These are phyloP conservation scores for Acanthoscelides obtectus DNA, from an alignment of 2,888 invertebrate genomes.

Conservation along the genomic window DNA sequence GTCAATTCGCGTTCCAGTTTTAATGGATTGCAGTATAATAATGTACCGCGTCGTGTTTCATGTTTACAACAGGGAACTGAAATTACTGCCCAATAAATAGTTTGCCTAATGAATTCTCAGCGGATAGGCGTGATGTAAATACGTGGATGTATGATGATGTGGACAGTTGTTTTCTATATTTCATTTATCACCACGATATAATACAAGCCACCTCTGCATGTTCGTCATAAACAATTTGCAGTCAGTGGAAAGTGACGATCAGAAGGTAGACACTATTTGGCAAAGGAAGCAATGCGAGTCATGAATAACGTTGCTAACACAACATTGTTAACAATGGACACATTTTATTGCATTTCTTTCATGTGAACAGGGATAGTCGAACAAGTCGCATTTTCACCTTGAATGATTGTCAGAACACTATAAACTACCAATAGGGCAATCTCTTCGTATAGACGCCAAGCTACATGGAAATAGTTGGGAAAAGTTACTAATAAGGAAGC, in stretches of 20 bases:
- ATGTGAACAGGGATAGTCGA: too few species aligned
- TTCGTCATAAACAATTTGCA: not conserved
- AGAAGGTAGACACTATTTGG: too few species aligned
- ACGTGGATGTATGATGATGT: not conserved
- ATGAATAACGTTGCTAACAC: too few species aligned
- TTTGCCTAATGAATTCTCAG: not conserved
- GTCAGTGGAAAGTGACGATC: not conserved
- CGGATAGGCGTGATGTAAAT: not conserved
- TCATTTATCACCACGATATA: not conserved
- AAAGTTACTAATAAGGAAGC: too few species aligned
- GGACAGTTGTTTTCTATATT: not conserved
- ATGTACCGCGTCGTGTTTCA: not conserved
- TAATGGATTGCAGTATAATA: not conserved
- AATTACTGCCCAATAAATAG: not conserved
- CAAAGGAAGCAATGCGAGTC: too few species aligned
- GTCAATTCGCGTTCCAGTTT: not conserved
- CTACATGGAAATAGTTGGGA: too few species aligned
- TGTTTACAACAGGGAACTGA: not conserved
- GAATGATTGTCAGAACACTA: too few species aligned
- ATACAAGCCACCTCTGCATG: not conserved
- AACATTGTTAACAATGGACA: too few species aligned
- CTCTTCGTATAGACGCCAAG: too few species aligned
- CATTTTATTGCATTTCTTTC: too few species aligned
- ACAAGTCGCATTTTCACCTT: too few species aligned
- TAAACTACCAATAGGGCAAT: too few species aligned